Evolutionary conservation across 2,113 vertebrate genomes (phyloP), one percentile per base, ranked within the genome.

Genomic region (Trinectes maculatus): DNA sequence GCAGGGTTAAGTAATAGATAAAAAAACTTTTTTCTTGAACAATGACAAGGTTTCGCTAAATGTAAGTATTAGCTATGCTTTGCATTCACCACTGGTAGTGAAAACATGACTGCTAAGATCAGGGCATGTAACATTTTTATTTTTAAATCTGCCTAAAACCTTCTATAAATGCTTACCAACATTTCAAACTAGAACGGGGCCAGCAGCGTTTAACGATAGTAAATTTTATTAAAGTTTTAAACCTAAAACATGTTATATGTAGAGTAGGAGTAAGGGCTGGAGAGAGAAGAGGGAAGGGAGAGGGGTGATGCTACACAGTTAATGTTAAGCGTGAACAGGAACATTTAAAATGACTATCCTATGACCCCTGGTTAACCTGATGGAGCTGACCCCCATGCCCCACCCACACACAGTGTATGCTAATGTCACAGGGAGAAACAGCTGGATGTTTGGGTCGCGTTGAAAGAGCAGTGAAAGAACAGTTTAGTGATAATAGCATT

Each of bases 321-420:
- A 77, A 55, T 8, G 19, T 60, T 59, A 58, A 83, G 82, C 57
- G 60, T 74, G 57, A 79, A 55, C 42, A 69, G 52, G 66, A 85
- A 72, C 77, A 80, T 81, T 72, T 77, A 33, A 85, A 77, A 74
- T 71, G 64, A 71, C 58, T 61, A 56, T 60, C 77, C 69, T 65
- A 63, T 52, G 91, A 93, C 90, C 92, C 80, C 78, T 72, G 53
- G 71, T 79, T 89, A 91, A 91, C 89, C 90, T 87, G 73, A 47
- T 75, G 80, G 83, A 86, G 84, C 85, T 85, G 83, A 89, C 76
- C 67, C 83, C 67, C 60, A 57, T 13, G 65, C 76, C 79, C 66
- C 80, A 55, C 69, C 29, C 76, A 72, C 74, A 74, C 78, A 74
- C 78, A 76, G 79, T 89, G 74, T 83, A 85, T 91, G 90, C 82